A percentile compares a stretch with the other conserved stretches of the same genome.
Conservation (phyloP, 1,140 invertebrate genomes). For the Bombus terrestris region DNA sequence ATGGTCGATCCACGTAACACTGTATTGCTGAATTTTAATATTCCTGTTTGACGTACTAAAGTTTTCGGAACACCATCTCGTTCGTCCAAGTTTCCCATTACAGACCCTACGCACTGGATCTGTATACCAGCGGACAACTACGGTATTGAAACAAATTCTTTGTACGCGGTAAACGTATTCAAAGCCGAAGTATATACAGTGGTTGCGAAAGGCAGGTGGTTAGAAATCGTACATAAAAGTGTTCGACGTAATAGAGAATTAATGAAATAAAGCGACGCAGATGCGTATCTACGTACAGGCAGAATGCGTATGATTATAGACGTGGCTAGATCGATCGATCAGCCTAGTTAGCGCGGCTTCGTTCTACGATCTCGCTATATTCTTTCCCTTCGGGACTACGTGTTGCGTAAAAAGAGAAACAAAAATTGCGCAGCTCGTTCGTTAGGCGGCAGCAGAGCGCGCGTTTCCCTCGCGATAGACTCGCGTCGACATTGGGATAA, state of each 20-base stretch:
- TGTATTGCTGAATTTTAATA: no score
- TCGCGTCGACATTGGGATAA: conserved; percentile 41
- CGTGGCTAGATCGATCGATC: background rate
- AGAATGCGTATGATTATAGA: background rate
- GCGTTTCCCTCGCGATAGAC: background rate
- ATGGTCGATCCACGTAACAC: no score
- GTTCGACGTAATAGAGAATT: background rate
- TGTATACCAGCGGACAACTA: no score
- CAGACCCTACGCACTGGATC: no score
- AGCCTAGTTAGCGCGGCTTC: background rate
- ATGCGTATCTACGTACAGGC: background rate
- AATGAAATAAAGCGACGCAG: background rate
- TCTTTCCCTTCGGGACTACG: background rate
- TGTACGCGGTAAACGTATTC: no score
- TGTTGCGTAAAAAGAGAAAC: background rate
- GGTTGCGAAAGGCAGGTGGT: no score
- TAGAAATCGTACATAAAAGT: no score
- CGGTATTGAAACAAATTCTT: no score
- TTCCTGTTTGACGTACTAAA: no score
- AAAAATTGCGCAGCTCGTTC: background rate
- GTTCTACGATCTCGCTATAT: background rate
- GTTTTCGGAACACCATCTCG: no score
- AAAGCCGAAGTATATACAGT: no score
- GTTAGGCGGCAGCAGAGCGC: background rate
- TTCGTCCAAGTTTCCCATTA: no score